Percentiles rank a stretch among this genome's conserved stretches.
Evolutionary conservation across 2,797 vertebrate genomes (phyloP).

Genomic region (Melanotaenia parkinsoni): DNA sequence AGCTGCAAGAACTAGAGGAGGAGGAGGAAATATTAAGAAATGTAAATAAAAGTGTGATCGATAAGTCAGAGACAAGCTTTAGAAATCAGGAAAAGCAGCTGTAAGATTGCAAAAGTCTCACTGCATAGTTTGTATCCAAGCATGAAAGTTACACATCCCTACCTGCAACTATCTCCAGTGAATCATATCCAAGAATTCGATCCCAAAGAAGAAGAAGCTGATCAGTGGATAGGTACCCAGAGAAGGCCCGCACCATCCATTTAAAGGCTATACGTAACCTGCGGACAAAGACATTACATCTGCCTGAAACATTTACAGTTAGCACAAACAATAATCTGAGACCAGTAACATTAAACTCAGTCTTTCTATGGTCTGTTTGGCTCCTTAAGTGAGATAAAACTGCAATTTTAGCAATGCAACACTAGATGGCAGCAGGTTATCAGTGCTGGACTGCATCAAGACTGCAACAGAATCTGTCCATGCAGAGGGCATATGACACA

Average conservation of each 20-base stretch:
- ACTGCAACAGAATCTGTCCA: not conserved
- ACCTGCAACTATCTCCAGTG: constrained; percentile 95
- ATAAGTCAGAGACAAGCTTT: not conserved
- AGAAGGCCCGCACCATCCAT: constrained; percentile 98
- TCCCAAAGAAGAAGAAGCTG: constrained; percentile 98
- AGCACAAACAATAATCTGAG: not conserved
- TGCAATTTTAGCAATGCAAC: constrained; percentile 39
- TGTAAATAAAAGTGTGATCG: not conserved
- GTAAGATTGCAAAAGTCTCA: too few relatives aligned
- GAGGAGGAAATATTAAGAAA: not conserved
- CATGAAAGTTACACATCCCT: constrained; percentile 17
- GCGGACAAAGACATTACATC: constrained; percentile 12
- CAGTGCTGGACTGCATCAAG: not conserved
- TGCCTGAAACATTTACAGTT: not conserved
- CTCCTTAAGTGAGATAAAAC: not conserved
- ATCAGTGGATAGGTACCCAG: constrained; percentile 97
- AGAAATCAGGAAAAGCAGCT: not conserved
- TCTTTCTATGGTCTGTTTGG: not conserved
- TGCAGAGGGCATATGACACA: not conserved
- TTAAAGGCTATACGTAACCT: constrained; percentile 97
- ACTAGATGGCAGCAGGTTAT: constrained; percentile 72
- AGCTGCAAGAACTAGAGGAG: constrained; percentile 89
- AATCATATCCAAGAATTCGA: constrained; percentile 95
- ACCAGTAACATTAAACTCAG: not conserved
- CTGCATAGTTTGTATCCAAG: not conserved